A percentile compares a stretch with the other conserved stretches of the same genome.
Conservation (phyloP, 2,113 vertebrate genomes). For the Zosterops japonicus region DNA sequence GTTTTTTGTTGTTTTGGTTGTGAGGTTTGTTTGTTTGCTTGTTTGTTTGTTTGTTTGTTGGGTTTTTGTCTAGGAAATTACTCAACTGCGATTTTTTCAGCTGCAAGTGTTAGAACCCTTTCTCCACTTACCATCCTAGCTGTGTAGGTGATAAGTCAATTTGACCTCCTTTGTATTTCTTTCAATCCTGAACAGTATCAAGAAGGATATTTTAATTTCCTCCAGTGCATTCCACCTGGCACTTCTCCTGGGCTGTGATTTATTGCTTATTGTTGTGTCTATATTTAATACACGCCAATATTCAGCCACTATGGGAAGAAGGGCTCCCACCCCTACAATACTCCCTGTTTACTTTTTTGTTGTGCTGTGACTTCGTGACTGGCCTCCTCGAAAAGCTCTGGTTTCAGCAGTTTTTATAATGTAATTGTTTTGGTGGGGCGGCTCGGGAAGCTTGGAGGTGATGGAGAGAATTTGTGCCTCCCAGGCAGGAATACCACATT, state of each 20-base stretch:
- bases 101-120: neutral
- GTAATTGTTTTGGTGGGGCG: neutral
- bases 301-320: neutral
- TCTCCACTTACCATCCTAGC: neutral
- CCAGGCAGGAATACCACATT: conserved; percentile 42
- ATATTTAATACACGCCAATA: conserved; percentile 53
- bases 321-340: neutral
- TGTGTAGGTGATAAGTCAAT: conserved; percentile 20
- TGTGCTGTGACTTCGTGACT: neutral
- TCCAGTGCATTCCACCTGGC: conserved; percentile 47
- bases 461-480: conserved; percentile 43
- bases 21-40: no score
- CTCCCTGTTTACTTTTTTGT: neutral
- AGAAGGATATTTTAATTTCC: conserved; percentile 70
- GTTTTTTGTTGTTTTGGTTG: neutral
- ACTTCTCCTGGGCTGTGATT: conserved; percentile 63
- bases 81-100: neutral
- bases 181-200: conserved; percentile 37
- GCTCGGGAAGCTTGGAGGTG: neutral
- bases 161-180: conserved; percentile 46
- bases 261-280: conserved; percentile 64
- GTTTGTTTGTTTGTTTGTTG: no score
- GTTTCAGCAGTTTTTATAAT: conserved; percentile 59
- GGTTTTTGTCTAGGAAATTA: neutral
- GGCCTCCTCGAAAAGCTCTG: conserved; percentile 29